These are phyloP conservation scores for Adoxophyes honmai DNA, from an alignment of 1,140 invertebrate species.

Conservation along the genomic window DNA sequence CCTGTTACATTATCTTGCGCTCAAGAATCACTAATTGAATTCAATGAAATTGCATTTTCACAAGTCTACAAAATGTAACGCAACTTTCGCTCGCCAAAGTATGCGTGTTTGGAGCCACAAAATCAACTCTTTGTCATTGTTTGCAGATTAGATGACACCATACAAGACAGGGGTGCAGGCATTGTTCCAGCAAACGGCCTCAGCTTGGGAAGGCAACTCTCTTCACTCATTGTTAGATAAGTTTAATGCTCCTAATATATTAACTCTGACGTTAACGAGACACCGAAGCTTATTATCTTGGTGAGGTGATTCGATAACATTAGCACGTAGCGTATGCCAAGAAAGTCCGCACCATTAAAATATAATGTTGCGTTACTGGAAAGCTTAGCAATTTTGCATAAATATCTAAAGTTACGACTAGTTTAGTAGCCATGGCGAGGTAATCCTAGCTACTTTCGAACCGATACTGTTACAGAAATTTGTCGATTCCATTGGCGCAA, in stretches of 20 bases:
- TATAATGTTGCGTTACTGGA: conserved; percentile 19
- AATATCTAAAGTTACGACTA: too few relatives aligned
- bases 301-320: not conserved
- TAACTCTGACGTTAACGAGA: conserved; percentile 2
- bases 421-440: too few relatives aligned
- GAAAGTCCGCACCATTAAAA: conserved; percentile 10
- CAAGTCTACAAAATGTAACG: conserved; percentile 45
- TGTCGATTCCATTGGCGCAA: too few relatives aligned
- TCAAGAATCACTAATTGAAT: conserved; percentile 28
- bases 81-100: conserved; percentile 53
- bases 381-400: conserved; percentile 19
- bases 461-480: too few relatives aligned
- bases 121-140: conserved; percentile 57
- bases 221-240: conserved; percentile 27
- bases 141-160: conserved; percentile 48
- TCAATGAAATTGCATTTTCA: conserved; percentile 54
- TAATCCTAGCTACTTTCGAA: too few relatives aligned
- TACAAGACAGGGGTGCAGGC: conserved; percentile 16
- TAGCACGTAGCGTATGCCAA: conserved; percentile 1
- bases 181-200: conserved; percentile 25
- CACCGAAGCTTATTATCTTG: not conserved
- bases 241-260: conserved; percentile 28
- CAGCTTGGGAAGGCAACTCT: conserved; percentile 11
- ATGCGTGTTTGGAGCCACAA: conserved; percentile 37
- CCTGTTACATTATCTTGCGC: conserved; percentile 21